Percentiles rank a stretch among this genome's conserved stretches.
These are phyloP conservation scores for Opisthocomus hoazin DNA, from an alignment of 2,113 vertebrate species.

Conservation along the genomic window DNA sequence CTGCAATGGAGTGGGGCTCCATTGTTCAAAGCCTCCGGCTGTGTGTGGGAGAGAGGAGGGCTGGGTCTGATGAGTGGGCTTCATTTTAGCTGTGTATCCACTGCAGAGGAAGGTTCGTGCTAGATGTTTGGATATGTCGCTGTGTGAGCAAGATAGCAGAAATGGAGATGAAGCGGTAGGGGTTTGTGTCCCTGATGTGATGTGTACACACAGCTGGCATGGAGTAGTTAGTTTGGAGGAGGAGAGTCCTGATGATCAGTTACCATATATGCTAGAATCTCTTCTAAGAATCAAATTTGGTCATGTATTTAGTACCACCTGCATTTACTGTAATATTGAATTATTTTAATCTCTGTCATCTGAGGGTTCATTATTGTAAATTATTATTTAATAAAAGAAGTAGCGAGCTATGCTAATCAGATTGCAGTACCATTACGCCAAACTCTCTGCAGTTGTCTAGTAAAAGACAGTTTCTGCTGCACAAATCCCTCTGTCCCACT, in stretches of 20 bases:
- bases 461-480: neutral
- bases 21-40: neutral
- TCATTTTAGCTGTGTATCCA: neutral
- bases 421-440: neutral
- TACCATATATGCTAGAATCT: neutral
- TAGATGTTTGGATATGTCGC: neutral
- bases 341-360: constrained; percentile 16
- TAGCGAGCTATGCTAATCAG: neutral
- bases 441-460: neutral
- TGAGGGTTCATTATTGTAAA: neutral
- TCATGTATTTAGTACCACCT: neutral
- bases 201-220: rapidly evolving
- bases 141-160: rapidly evolving
- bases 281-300: neutral
- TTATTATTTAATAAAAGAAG: constrained; percentile 23
- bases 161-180: neutral
- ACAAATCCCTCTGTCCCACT: neutral
- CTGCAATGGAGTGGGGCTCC: rapidly evolving
- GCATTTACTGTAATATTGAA: neutral
- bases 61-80: neutral
- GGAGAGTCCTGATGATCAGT: neutral
- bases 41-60: rapidly evolving
- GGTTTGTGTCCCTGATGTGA: neutral
- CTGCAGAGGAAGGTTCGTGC: neutral
- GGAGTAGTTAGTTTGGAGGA: neutral